phyloP scores from a whole-genome alignment of 2,888 invertebrate species.

The Junonia oenone region DNA sequence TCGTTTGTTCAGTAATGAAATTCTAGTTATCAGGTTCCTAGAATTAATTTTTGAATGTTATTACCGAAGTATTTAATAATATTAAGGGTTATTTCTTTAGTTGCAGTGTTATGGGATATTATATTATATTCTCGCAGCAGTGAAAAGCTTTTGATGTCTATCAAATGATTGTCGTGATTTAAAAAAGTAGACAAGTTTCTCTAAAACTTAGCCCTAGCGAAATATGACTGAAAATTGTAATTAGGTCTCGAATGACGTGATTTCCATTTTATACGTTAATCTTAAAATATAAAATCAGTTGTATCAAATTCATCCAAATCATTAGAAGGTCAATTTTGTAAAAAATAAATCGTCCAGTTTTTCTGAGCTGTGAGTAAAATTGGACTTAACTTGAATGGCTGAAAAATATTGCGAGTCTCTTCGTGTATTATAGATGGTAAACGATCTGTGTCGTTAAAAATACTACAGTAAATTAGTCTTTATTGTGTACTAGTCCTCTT shows the following conservation, averaged over 20 bases:
- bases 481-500: slow-evolving; percentile 1
- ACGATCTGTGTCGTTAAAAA: slow-evolving; percentile 4
- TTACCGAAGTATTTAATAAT: too few relatives aligned
- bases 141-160: background rate
- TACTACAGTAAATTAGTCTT: slow-evolving; percentile 3
- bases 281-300: background rate
- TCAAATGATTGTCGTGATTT: background rate
- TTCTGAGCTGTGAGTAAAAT: background rate
- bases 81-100: background rate
- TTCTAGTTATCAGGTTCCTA: too few relatives aligned
- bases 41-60: too few relatives aligned
- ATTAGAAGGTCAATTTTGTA: background rate
- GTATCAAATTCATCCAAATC: background rate
- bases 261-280: slow-evolving; percentile 1
- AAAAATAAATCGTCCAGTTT: background rate
- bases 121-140: background rate
- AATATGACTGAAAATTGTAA: slow-evolving; percentile 1
- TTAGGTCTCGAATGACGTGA: background rate
- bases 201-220: background rate
- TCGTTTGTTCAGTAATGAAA: too few relatives aligned
- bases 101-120: background rate
- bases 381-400: background rate
- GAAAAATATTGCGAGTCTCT: background rate
- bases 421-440: slow-evolving; percentile 6
- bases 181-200: background rate